Percentiles rank a stretch among this genome's conserved stretches.
Conservation (phyloP, 2,113 vertebrate species). For the Ibidorhyncha struthersii region DNA sequence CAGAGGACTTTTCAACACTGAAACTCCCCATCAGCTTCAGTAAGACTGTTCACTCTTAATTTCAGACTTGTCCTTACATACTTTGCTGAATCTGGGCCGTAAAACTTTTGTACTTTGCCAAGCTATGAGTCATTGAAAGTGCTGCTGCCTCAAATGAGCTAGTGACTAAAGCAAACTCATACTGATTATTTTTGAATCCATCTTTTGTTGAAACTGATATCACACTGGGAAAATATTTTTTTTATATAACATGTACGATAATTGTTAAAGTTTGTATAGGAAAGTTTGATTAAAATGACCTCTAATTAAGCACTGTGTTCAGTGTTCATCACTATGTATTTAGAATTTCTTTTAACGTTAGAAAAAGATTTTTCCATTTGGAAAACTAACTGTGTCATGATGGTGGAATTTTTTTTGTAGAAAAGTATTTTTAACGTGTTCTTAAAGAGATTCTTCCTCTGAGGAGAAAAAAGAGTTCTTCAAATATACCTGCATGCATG, state of each 20-base stretch:
- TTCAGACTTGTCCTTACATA: neutral
- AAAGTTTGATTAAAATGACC: neutral
- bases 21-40: neutral
- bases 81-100: neutral
- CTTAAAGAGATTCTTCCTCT: neutral
- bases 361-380: neutral
- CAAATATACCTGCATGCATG: neutral
- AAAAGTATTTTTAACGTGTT: neutral
- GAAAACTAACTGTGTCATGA: neutral
- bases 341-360: neutral
- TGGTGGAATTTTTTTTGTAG: neutral
- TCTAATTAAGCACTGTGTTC: neutral
- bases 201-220: neutral
- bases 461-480: neutral
- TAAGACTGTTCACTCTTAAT: neutral
- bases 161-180: neutral
- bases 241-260: neutral
- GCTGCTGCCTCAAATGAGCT: neutral
- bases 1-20: neutral
- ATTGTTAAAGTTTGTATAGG: neutral
- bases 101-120: neutral
- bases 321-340: neutral
- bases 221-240: neutral
- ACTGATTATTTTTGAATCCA: neutral
- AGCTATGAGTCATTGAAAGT: neutral